Evolutionary conservation across 2,888 invertebrate genomes (phyloP).

Genomic region (Axea sp.): DNA sequence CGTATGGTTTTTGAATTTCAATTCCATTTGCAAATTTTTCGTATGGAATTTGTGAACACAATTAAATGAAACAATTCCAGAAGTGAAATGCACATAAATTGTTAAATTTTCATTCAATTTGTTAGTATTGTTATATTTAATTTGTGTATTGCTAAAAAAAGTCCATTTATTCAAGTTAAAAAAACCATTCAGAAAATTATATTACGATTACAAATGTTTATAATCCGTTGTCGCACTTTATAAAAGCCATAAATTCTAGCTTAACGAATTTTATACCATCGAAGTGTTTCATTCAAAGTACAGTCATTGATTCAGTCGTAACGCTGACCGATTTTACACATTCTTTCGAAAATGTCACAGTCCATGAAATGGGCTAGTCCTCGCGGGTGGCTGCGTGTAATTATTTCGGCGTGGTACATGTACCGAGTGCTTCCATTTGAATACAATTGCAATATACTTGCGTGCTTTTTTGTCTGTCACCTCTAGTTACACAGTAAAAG

Average conservation of each 20-base stretch:
- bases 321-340: slow-evolving; percentile 24
- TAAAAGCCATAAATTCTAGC: slow-evolving; percentile 14
- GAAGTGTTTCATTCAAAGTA: slow-evolving; percentile 4
- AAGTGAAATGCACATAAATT: slow-evolving; percentile 6
- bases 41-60: background rate
- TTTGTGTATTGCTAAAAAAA: slow-evolving; percentile 9
- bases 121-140: no score
- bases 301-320: slow-evolving; percentile 20
- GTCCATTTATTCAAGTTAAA: slow-evolving; percentile 2
- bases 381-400: slow-evolving; percentile 71
- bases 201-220: slow-evolving; percentile 1
- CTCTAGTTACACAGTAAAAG: slow-evolving; percentile 60
- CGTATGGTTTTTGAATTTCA: background rate
- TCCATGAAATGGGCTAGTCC: slow-evolving; percentile 11
- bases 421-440: slow-evolving; percentile 64
- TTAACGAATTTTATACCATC: slow-evolving; percentile 24
- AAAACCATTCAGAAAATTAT: background rate
- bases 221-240: slow-evolving; percentile 16
- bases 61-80: slow-evolving; percentile 18
- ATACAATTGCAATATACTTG: slow-evolving; percentile 67
- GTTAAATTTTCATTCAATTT: slow-evolving; percentile 12
- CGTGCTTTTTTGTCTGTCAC: slow-evolving; percentile 60
- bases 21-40: slow-evolving; percentile 8
- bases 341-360: slow-evolving; percentile 31
- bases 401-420: slow-evolving; percentile 72